A percentile compares a stretch with the other conserved stretches of the same genome.
phyloP scores from a whole-genome alignment of 2,113 vertebrate species.

The Osmerus mordax region DNA sequence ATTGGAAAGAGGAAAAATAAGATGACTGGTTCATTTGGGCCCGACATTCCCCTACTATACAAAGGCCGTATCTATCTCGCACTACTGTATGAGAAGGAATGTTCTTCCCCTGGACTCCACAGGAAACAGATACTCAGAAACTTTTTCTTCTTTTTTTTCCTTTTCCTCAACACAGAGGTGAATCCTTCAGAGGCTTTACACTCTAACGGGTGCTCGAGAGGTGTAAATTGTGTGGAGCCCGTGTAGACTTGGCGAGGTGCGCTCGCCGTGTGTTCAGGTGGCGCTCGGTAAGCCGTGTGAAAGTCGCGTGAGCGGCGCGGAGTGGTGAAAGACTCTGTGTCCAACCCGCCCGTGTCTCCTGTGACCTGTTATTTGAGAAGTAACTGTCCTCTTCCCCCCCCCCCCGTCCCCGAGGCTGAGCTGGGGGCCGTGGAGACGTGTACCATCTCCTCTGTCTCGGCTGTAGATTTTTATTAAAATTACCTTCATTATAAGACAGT shows the following conservation, averaged over 20 bases:
- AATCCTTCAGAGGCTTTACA: conserved; percentile 53
- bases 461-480: conserved; percentile 77
- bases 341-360: conserved; percentile 43
- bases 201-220: conserved; percentile 46
- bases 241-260: conserved; percentile 24
- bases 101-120: conserved; percentile 17
- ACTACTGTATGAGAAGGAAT: conserved; percentile 32
- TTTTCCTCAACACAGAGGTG: conserved; percentile 21
- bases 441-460: conserved; percentile 48
- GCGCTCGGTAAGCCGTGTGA: conserved; percentile 26
- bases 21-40: conserved; percentile 64
- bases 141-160: conserved; percentile 21
- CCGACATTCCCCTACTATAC: conserved; percentile 49
- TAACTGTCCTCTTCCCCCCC: conserved; percentile 60
- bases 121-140: conserved; percentile 25
- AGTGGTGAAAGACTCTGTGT: neutral
- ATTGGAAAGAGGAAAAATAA: conserved; percentile 59
- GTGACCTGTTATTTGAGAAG: conserved; percentile 62
- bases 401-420: conserved; percentile 57
- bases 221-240: conserved; percentile 65
- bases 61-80: conserved; percentile 2
- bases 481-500: conserved; percentile 79
- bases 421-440: conserved; percentile 56
- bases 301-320: neutral
- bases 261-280: conserved; percentile 34